Percentiles rank a stretch among this genome's conserved stretches.
These are phyloP conservation scores for Harpagus bidentatus DNA, from an alignment of 2,113 vertebrate species.

Conservation along the genomic window DNA sequence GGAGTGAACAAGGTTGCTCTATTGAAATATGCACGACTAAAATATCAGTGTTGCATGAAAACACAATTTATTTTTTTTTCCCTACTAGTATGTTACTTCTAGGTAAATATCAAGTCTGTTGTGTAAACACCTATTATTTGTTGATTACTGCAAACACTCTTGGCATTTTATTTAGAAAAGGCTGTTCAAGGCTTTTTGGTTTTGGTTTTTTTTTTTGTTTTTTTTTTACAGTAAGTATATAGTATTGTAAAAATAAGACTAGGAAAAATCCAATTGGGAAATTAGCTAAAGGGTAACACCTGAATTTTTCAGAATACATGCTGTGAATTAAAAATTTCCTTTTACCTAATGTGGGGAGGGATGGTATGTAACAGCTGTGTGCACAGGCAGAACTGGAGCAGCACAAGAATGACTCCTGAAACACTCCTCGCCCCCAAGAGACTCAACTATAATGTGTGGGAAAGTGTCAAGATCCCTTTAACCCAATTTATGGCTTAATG, in stretches of 20 bases:
- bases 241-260: neutral
- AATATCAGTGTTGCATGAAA: neutral
- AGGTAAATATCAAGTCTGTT: neutral
- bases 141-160: neutral
- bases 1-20: neutral
- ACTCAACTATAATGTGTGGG: neutral
- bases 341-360: neutral
- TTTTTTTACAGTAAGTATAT: neutral
- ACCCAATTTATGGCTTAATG: neutral
- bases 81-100: neutral
- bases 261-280: neutral
- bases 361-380: accelerated
- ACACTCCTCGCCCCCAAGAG: neutral
- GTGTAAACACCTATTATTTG: slow-evolving; percentile 20
- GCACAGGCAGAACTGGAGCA: neutral
- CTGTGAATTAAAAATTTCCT: neutral
- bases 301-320: neutral
- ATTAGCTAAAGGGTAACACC: neutral
- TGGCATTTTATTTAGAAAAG: neutral
- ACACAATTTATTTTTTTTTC: neutral
- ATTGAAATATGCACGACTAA: neutral
- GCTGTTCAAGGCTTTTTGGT: neutral
- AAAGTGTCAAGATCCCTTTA: neutral
- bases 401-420: neutral
- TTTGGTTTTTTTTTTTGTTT: too few species aligned